Evolutionary conservation across 2,797 vertebrate genomes (phyloP), one percentile per base, ranked within the genome.

Genomic region (Momotus momota): DNA sequence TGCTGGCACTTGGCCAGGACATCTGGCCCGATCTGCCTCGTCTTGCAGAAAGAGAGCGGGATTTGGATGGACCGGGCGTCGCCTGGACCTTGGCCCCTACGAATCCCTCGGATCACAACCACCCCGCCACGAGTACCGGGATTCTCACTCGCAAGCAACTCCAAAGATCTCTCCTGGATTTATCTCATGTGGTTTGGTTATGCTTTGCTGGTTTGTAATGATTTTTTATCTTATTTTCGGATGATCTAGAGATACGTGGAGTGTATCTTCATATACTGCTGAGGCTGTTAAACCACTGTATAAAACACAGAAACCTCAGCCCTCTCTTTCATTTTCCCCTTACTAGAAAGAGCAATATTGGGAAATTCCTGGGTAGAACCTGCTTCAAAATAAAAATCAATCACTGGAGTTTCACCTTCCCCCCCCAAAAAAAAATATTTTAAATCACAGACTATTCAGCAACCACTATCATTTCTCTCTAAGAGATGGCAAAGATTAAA

Each of bases 351-450:
- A 49, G 15, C 35, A 54, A 41, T 48, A 52, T 14, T n/a, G 41
- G 60, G 88, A 72, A 66, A 95, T 60, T 65, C 88, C 60, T 16
- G 3, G 4, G 26, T 45, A 91, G 48, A 91, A 86, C 19, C 31
- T 16, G 10, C 57, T 90, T 82, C 57, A 66, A 69, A 70, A 84
- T 41, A 78, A 27, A 7, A 71, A 84, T 41, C 75, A 27, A 6
- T 15, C 84, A 33, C 26, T 21, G 9, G n/a, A 78, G 61, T 77
- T 88, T 45, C 33, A 40, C 49, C 84, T 74, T 20, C 46, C 40
- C 27, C 10, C n/a, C 8, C 8, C 35, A 35, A 35, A n/a, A 0
- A 0, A 33, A 31, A 67, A 81, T 5, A 51, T 54, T 35, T 67
- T 57, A 26, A 29, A 65, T 84, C 46, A 62, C 18, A 40, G 25